Percentiles rank a stretch among this genome's conserved stretches.
These are phyloP conservation scores for Monochamus alternatus DNA, from an alignment of 2,888 invertebrate species.

Conservation along the genomic window DNA sequence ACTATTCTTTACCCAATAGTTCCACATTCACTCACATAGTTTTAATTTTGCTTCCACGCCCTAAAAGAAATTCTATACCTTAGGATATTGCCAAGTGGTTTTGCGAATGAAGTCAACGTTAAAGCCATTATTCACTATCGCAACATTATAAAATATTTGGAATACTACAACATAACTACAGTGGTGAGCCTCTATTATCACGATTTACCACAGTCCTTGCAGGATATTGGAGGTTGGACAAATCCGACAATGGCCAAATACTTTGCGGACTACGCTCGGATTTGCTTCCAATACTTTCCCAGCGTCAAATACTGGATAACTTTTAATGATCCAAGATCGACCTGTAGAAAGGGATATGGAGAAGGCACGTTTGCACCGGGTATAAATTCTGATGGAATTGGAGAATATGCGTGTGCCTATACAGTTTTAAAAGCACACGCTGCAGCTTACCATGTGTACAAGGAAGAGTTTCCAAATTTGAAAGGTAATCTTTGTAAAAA, in stretches of 20 bases:
- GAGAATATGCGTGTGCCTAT: slow-evolving; percentile 77
- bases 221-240: slow-evolving; percentile 75
- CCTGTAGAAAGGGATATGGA: slow-evolving; percentile 64
- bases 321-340: slow-evolving; percentile 71
- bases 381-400: slow-evolving; percentile 71
- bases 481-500: slow-evolving; percentile 1
- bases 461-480: neutral
- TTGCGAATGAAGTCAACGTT: slow-evolving; percentile 68
- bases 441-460: slow-evolving; percentile 70
- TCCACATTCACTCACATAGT: no score
- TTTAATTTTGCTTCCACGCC: no score
- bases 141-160: slow-evolving; percentile 42
- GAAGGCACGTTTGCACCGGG: slow-evolving; percentile 70
- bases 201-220: slow-evolving; percentile 76
- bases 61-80: neutral
- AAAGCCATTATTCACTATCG: slow-evolving; percentile 62
- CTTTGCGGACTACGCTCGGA: slow-evolving; percentile 74
- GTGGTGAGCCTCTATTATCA: slow-evolving; percentile 64
- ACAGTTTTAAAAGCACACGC: slow-evolving; percentile 79
- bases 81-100: slow-evolving; percentile 74
- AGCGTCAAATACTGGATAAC: slow-evolving; percentile 73
- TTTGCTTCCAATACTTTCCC: slow-evolving; percentile 73
- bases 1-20: no score
- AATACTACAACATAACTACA: slow-evolving; percentile 38
- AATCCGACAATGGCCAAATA: slow-evolving; percentile 76